These are phyloP conservation scores for Ferrisia virgata DNA, from an alignment of 2,888 invertebrate genomes.

Conservation along the genomic window DNA sequence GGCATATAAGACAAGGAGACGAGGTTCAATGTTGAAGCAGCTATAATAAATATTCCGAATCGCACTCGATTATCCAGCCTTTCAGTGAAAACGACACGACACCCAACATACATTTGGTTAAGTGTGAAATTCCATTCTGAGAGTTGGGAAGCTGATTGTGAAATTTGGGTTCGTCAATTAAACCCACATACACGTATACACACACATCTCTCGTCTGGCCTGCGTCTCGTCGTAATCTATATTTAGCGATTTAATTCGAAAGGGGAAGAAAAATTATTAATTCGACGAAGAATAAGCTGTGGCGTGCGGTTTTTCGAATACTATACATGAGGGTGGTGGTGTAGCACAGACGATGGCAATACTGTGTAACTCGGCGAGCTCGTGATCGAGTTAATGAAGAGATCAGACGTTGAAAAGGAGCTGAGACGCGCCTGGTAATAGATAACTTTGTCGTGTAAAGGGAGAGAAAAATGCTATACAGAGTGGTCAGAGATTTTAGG, in stretches of 20 bases:
- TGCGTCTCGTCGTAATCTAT: background rate
- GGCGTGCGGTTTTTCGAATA: background rate
- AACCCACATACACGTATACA: background rate
- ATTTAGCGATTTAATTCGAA: background rate
- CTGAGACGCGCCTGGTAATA: background rate
- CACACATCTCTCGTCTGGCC: too few species aligned
- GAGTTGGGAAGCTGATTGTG: background rate
- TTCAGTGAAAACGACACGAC: background rate
- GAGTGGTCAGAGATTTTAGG: background rate
- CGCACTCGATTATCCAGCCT: background rate
- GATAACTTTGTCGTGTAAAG: background rate
- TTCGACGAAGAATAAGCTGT: background rate
- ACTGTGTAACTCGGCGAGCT: background rate
- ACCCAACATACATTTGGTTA: background rate
- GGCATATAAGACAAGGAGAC: too few species aligned
- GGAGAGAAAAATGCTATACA: background rate
- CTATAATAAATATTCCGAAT: background rate
- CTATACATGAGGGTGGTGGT: background rate
- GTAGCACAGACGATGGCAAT: background rate
- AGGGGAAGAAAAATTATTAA: background rate
- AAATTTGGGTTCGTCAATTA: background rate
- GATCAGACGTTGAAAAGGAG: conserved; percentile 12
- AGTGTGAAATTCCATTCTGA: background rate
- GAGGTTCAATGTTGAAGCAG: too few species aligned
- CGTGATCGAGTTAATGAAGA: conserved; percentile 14